phyloP scores from a whole-genome alignment of 2,888 invertebrate genomes.

The Didymodactylos carnosus region DNA sequence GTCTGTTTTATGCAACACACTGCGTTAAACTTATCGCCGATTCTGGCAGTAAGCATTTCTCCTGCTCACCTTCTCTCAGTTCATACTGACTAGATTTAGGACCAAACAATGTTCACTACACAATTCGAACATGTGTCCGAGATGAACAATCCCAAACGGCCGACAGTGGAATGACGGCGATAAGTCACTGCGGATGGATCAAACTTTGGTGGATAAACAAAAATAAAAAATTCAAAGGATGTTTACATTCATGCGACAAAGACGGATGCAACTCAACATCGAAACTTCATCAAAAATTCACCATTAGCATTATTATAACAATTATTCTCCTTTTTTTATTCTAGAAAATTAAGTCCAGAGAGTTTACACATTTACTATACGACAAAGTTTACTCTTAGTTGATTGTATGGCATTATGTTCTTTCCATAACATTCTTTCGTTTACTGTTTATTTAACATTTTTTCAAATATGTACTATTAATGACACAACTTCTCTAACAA shows the following conservation, averaged over 20 bases:
- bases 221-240: not conserved
- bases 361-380: too few species aligned
- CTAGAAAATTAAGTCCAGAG: too few species aligned
- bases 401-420: too few species aligned
- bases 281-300: too few species aligned
- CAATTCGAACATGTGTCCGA: not conserved
- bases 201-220: not conserved
- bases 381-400: too few species aligned
- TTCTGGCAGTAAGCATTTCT: not conserved
- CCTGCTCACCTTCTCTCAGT: not conserved
- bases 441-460: too few species aligned
- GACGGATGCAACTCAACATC: not conserved
- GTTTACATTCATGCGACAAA: not conserved
- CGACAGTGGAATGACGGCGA: not conserved
- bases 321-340: too few species aligned
- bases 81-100: not conserved
- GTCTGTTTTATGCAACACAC: not conserved
- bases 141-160: not conserved
- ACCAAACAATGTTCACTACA: not conserved
- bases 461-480: too few species aligned
- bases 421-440: too few species aligned
- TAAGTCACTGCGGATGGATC: not conserved
- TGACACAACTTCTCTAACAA: too few species aligned
- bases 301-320: too few species aligned
- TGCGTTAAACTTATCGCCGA: not conserved